Evolutionary conservation across 2,888 invertebrate species (phyloP), one percentile per base, ranked within the genome.

Genomic region (Seira sanloemensis): DNA sequence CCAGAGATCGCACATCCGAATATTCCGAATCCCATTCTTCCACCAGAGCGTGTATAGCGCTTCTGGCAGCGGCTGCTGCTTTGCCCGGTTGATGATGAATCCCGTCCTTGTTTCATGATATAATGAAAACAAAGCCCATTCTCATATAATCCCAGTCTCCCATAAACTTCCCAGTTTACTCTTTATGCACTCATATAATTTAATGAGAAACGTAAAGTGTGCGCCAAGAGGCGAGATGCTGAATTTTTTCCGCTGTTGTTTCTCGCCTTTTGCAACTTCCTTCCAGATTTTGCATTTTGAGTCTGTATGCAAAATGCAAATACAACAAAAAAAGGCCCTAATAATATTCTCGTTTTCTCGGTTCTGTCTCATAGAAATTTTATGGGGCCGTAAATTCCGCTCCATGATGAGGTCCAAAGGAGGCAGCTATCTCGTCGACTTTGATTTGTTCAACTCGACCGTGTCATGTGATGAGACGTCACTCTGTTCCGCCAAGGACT

Each of bases 351-450:
- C 50, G 37, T 21, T 27, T n/a, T 71, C 54, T 72, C 37, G 26
- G 62, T 27, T 66, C 23, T 66, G 21, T 27, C 23, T 69, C 65
- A 12, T 65, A 82, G 88, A 88, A 82, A 88, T 88, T 65, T 79
- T 87, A 37, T 88, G 88, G 88, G 88, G 88, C 24, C 86, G 84
- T 73, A 85, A 87, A 66, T 88, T 88, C 68, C 86, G 84, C 62
- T 84, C 85, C 62, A 82, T 88, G 71, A 86, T 86, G 79, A 78
- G 80, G 71, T 88, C 80, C 73, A 86, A 88, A 66, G 65, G 84
- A 23, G 87, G 86, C 19, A 68, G 83, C 23, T 87, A 88, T 71
- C 62, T 87, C 26, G 85, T 88, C 21, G 87, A 88, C 78, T 88
- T 86, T 79, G 87, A 86, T 68, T 77, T 88, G 69, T 88, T 88